Percentiles rank a stretch among this genome's conserved stretches.
phyloP scores from a whole-genome alignment of 2,888 invertebrate genomes.

The Hedya salicella region DNA sequence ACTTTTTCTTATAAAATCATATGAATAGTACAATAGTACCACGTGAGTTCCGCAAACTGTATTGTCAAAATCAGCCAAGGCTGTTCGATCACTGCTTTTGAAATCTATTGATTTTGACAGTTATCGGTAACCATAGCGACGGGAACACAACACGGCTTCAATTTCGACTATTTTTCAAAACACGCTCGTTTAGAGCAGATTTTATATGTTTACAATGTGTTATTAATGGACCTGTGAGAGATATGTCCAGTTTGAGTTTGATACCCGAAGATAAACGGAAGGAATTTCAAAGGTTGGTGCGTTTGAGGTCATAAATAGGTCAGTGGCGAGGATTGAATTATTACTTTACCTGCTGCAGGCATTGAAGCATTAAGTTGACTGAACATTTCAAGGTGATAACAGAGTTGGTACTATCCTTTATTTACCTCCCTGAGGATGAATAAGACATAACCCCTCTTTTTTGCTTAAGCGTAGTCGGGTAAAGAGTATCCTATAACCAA shows the following conservation, averaged over 20 bases:
- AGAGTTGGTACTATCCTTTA: no score
- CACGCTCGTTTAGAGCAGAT: conserved; percentile 56
- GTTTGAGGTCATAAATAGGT: conserved; percentile 12
- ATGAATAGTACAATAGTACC: conserved; percentile 13
- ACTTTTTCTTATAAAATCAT: not conserved
- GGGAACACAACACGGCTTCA: conserved; percentile 59
- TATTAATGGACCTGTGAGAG: conserved; percentile 65
- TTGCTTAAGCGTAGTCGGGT: no score
- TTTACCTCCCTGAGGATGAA: no score
- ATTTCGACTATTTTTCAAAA: conserved; percentile 52
- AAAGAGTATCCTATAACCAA: no score
- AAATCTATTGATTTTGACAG: conserved; percentile 62
- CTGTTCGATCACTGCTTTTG: conserved; percentile 50
- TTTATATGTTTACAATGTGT: conserved; percentile 51
- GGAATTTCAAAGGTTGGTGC: conserved; percentile 62
- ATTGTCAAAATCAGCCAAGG: conserved; percentile 20
- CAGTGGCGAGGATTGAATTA: not conserved
- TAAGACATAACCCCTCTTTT: no score
- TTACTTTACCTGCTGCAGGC: not conserved
- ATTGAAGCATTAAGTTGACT: not conserved
- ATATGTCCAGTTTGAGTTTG: conserved; percentile 81
- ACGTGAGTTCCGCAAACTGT: conserved; percentile 17
- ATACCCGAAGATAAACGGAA: conserved; percentile 79
- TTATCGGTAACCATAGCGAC: conserved; percentile 69
- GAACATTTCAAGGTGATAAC: not conserved